Evolutionary conservation across 2,888 invertebrate species (phyloP), one percentile per base, ranked within the genome.

Genomic region (Ophion obscuratus): DNA sequence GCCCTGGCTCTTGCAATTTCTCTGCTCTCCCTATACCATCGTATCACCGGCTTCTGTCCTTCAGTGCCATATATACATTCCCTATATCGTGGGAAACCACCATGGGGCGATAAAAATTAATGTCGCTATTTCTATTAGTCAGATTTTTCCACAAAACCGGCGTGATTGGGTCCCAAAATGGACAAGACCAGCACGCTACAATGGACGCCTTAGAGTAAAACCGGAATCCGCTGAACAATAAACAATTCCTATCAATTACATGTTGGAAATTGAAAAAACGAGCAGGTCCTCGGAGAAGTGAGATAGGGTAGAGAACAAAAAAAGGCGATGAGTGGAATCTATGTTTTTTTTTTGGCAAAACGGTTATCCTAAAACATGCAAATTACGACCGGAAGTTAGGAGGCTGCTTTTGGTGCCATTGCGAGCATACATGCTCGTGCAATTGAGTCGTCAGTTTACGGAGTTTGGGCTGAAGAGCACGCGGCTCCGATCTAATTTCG

Each of bases 401-500:
- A 10, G 10, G 10, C 20, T 40, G n/a, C 44, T 71, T 71, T 61
- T 36, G 14, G 20, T 62, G 61, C 2, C 17, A 62, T 61, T 40
- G 24, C 71, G 61, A 71, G 59, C 14, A 77, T 81, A 79, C 70
- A 9, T 53, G 70, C 40, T 27, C 67, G 75, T 74, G 64, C 24
- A 14, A 59, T 67, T 40, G 17, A 40, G 24, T 68, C 59, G 40
- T 24, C n/a, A 67, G 14, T 77, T 67, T 77, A 36, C 31, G 67
- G 57, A 36, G 40, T 24, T 89, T 87, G 90, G 88, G 88, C 89
- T 88, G 77, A 31, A 67, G 24, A 70, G 40, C 57, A 78, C 78
- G 78, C 90, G 36, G 88, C 89, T 90, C 74, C 91, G 89, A 90
- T 93, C 93, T 93, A 93, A 93, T 93, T 93, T 92, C 93, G 92